Evolutionary conservation across 2,888 invertebrate species (phyloP).

Genomic region (Protonemura montana): DNA sequence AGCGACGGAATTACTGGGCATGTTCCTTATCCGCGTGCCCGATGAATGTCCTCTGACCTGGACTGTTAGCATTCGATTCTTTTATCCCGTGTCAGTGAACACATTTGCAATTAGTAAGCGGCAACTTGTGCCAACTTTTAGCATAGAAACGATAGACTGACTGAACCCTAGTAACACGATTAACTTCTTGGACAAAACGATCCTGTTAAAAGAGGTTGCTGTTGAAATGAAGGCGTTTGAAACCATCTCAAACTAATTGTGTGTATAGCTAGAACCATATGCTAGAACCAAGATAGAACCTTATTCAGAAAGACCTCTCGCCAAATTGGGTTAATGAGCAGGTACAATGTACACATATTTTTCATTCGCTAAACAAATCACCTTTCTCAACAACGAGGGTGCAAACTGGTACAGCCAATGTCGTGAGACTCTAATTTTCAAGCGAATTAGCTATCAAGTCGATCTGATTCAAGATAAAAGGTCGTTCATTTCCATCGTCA

Average conservation of each 20-base stretch:
- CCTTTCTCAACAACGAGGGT: too few species aligned
- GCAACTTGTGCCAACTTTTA: neutral
- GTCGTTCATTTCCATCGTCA: neutral
- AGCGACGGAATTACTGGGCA: neutral
- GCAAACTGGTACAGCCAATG: neutral
- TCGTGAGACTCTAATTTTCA: neutral
- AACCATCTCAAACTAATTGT: neutral
- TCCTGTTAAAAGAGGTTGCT: neutral
- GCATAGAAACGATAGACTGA: conserved; percentile 1
- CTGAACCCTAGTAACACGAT: neutral
- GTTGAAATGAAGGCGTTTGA: neutral
- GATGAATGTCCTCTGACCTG: too few species aligned
- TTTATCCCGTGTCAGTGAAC: neutral
- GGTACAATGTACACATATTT: neutral
- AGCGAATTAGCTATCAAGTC: too few species aligned
- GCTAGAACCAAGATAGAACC: neutral
- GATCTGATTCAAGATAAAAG: too few species aligned
- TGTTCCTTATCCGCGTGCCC: too few species aligned
- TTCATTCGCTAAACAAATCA: too few species aligned
- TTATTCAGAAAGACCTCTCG: neutral
- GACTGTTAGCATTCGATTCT: neutral
- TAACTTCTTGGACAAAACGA: neutral
- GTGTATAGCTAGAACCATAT: neutral
- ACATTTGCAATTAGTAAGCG: neutral
- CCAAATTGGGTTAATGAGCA: neutral